A percentile compares a stretch with the other conserved stretches of the same genome.
Conservation (phyloP, 2,888 invertebrate species). For the Penaeus monodon region DNA sequence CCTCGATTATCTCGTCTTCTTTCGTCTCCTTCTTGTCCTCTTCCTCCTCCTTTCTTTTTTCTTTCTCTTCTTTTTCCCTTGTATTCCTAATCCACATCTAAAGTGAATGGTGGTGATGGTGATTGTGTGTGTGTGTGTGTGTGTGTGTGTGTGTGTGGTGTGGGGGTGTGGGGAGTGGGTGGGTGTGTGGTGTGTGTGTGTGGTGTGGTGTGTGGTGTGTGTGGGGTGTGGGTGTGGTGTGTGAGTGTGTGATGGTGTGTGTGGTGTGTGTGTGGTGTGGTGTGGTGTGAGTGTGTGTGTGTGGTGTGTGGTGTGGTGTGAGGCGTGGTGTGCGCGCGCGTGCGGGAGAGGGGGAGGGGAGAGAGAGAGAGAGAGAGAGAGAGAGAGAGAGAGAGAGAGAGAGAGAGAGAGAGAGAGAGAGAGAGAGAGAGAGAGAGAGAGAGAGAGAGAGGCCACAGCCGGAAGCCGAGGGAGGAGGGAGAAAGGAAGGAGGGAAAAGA, state of each 20-base stretch:
- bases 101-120: too few species aligned
- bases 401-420: slow-evolving; percentile 1
- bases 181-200: too few species aligned
- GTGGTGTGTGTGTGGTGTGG: too few species aligned
- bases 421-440: neutral
- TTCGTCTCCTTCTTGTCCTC: too few species aligned
- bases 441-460: neutral
- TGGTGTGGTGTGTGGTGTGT: too few species aligned
- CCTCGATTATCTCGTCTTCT: too few species aligned
- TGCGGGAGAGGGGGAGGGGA: too few species aligned
- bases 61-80: neutral
- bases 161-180: neutral
- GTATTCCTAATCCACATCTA: neutral
- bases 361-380: neutral
- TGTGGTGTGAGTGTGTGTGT: slow-evolving; percentile 18
- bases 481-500: neutral
- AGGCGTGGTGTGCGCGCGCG: slow-evolving; percentile 19
- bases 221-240: slow-evolving; percentile 16
- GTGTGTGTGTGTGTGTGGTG: too few species aligned
- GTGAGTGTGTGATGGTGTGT: too few species aligned
- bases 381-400: slow-evolving; percentile 5
- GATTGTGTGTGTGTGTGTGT: too few species aligned
- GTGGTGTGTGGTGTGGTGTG: too few species aligned
- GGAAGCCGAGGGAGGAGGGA: neutral
- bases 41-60: neutral